A percentile compares a stretch with the other conserved stretches of the same genome.
Conservation (phyloP, 2,888 invertebrate genomes). For the Drosophila paramelanica region DNA sequence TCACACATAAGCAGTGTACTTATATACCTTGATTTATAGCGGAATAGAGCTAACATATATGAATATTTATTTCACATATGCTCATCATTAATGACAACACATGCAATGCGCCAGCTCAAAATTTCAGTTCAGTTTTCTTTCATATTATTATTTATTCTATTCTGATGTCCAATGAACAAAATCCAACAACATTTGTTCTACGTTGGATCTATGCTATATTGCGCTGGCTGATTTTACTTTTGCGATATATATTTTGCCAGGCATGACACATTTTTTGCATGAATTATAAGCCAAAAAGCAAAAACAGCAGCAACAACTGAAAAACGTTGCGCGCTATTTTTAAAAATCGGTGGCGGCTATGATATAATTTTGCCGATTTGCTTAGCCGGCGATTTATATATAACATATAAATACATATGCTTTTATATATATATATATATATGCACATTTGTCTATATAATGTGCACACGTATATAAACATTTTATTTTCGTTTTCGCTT, state of each 20-base stretch:
- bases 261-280: slow-evolving; percentile 71
- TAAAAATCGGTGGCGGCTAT: slow-evolving; percentile 72
- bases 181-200: slow-evolving; percentile 9
- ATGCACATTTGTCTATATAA: slow-evolving; percentile 8
- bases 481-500: slow-evolving; percentile 68
- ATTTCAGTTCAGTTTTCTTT: slow-evolving; percentile 15
- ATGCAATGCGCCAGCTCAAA: slow-evolving; percentile 25
- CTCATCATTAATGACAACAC: slow-evolving; percentile 42
- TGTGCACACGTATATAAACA: slow-evolving; percentile 33
- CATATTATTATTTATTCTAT: slow-evolving; percentile 11
- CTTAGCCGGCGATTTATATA: slow-evolving; percentile 66
- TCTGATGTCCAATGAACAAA: slow-evolving; percentile 19
- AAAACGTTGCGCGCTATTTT: slow-evolving; percentile 67
- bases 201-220: slow-evolving; percentile 15
- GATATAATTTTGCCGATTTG: slow-evolving; percentile 76
- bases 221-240: slow-evolving; percentile 38
- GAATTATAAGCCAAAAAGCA: slow-evolving; percentile 44
- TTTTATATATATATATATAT: slow-evolving; percentile 10
- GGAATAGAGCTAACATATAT: slow-evolving; percentile 15
- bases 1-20: slow-evolving; percentile 15
- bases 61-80: slow-evolving; percentile 37
- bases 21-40: slow-evolving; percentile 42
- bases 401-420: slow-evolving; percentile 22
- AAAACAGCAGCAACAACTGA: slow-evolving; percentile 32
- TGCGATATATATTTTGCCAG: slow-evolving; percentile 48